A percentile compares a stretch with the other conserved stretches of the same genome.
phyloP scores from a whole-genome alignment of 2,797 vertebrate species.

The Eurystomus glaucurus region DNA sequence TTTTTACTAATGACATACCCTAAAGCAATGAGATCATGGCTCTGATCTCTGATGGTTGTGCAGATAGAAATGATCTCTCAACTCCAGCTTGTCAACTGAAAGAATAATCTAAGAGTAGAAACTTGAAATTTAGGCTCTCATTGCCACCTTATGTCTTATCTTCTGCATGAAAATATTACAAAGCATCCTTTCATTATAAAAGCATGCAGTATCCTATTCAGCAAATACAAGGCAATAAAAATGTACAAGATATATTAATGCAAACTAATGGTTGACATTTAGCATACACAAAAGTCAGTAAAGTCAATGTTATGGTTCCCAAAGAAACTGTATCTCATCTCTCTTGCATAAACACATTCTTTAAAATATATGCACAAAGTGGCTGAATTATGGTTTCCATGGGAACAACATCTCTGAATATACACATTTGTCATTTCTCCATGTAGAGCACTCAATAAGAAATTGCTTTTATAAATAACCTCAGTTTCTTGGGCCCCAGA shows the following conservation, averaged over 20 bases:
- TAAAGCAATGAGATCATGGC: not conserved
- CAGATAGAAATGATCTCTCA: not conserved
- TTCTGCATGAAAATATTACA: not conserved
- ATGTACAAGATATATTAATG: slow-evolving; percentile 33
- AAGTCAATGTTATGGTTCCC: slow-evolving; percentile 53
- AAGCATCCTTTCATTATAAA: not conserved
- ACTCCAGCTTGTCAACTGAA: not conserved
- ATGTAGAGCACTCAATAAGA: slow-evolving; percentile 27
- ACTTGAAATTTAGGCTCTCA: not conserved
- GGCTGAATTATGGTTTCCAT: slow-evolving; percentile 63
- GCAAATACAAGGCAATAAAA: slow-evolving; percentile 15
- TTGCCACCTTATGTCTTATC: not conserved
- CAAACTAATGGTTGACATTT: slow-evolving; percentile 69
- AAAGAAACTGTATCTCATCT: slow-evolving; percentile 61
- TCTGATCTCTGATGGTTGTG: not conserved
- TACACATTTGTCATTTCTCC: slow-evolving; percentile 46
- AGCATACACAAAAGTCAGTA: not conserved
- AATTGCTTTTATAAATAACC: slow-evolving; percentile 62
- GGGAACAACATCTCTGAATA: slow-evolving; percentile 41
- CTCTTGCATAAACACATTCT: slow-evolving; percentile 25
- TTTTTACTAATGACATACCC: not conserved
- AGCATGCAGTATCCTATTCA: slow-evolving; percentile 1
- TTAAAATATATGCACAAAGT: slow-evolving; percentile 10
- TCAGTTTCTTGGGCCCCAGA: not conserved
- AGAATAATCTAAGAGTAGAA: not conserved